Conservation (phyloP, 1,140 invertebrate genomes). For the Drosophila nannoptera region DNA sequence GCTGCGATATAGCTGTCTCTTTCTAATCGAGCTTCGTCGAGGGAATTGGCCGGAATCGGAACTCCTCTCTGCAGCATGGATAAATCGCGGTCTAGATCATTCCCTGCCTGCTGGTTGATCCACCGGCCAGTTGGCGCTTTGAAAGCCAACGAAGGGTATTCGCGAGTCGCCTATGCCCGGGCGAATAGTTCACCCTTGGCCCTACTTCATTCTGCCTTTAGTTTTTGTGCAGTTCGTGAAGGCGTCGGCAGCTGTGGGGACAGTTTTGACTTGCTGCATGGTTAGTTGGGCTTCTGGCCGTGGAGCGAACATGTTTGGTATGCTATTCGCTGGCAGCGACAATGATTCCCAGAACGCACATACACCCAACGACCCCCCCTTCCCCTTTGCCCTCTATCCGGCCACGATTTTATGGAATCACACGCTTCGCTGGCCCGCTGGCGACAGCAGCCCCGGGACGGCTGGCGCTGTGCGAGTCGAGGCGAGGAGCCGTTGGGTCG, state of each 20-base stretch:
- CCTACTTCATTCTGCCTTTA: background rate
- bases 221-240: slow-evolving; percentile 8
- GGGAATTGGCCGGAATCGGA: no score
- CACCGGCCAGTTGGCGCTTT: no score
- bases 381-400: slow-evolving; percentile 3
- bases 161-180: background rate
- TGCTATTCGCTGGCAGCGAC: slow-evolving; percentile 51
- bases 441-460: slow-evolving; percentile 37
- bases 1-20: no score
- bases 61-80: no score
- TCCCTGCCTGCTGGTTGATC: no score
- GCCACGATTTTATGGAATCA: slow-evolving; percentile 71
- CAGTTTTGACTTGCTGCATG: slow-evolving; percentile 47
- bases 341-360: slow-evolving; percentile 51
- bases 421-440: slow-evolving; percentile 59
- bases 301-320: slow-evolving; percentile 21
- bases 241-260: slow-evolving; percentile 31
- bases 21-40: no score
- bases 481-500: no score
- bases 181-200: background rate
- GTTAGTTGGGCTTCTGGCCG: slow-evolving; percentile 40
- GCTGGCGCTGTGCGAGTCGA: no score
- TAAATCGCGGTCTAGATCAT: no score
- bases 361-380: background rate
- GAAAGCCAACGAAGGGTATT: background rate